Evolutionary conservation across 2,888 invertebrate genomes (phyloP), one percentile per base, ranked within the genome.

Genomic region (Synergus laeviventris): DNA sequence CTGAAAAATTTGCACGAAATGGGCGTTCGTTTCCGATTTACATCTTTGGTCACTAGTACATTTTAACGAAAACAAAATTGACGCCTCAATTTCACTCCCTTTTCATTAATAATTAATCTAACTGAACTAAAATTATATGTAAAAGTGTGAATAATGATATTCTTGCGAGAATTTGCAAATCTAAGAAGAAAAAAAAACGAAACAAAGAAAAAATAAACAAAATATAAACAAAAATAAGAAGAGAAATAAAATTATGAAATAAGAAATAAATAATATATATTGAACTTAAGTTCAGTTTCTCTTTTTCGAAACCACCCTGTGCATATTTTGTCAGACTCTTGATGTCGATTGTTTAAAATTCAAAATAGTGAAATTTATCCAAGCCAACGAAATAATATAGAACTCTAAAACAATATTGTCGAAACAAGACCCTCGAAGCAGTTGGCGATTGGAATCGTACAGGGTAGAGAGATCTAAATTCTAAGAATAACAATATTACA

Each of bases 361-460:
- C 16, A 70, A 31, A 70, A 70, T 70, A 70, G 45, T 70, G 70
- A 49, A 24, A 45, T 45, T 49, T 31, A 70, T 70, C 49, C 31
- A 70, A 70, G 45, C 31, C 70, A 70, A 70, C 70, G 70, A 70
- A 70, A 70, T 36, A 70, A 70, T 70, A 70, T 70, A 70, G 11
- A 70, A 31, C 31, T 49, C 18, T 70, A 36, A 70, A 70, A 45
- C 45, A 70, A 45, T 70, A 70, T n/a, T 42, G 9, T 42, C n/a
- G 21, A 64, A 42, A 66, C 45, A 45, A 45, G 36, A 66, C 66
- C 49, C 49, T 70, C 36, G 49, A 31, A 70, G 70, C 70, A 49
- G 16, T 24, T 31, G 49, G 31, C 70, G 18, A 49, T 18, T 70
- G 45, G 70, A 36, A 70, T 70, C 70, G 31, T 39, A 21, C 70